A percentile compares a stretch with the other conserved stretches of the same genome.
Conservation (phyloP, 1,140 invertebrate genomes). For the Drosophila tani region DNA sequence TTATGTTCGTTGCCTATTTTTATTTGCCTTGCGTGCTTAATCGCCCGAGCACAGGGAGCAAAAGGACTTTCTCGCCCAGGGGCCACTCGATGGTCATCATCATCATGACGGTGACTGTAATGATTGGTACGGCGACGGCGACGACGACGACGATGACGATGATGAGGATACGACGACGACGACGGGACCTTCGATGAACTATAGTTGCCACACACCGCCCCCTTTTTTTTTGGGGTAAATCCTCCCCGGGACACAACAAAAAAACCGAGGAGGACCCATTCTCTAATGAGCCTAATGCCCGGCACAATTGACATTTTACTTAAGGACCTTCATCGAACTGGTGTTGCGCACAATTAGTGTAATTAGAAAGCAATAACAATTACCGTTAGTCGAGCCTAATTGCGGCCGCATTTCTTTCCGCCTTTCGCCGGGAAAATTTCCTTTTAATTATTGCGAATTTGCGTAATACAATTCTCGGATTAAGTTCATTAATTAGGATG, state of each 20-base stretch:
- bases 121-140: slow-evolving; percentile 3
- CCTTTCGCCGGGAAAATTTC: slow-evolving; percentile 26
- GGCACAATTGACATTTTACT: slow-evolving; percentile 80
- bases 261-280: slow-evolving; percentile 10
- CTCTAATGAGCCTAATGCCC: slow-evolving; percentile 71
- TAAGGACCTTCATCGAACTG: slow-evolving; percentile 69
- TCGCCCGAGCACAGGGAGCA: slow-evolving; percentile 57
- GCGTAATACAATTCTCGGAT: slow-evolving; percentile 62
- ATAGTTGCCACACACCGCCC: slow-evolving; percentile 34
- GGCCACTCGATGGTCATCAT: slow-evolving; percentile 41
- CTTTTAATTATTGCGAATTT: slow-evolving; percentile 63
- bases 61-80: slow-evolving; percentile 47
- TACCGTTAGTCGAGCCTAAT: slow-evolving; percentile 59
- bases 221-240: slow-evolving; percentile 13
- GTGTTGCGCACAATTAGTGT: slow-evolving; percentile 69
- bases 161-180: slow-evolving; percentile 8
- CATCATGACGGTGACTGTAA: slow-evolving; percentile 11
- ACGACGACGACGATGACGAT: not conserved
- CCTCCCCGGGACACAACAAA: not conserved
- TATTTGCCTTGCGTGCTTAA: slow-evolving; percentile 82
- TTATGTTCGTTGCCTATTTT: slow-evolving; percentile 83
- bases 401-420: slow-evolving; percentile 34
- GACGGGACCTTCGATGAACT: slow-evolving; percentile 48
- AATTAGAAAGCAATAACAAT: slow-evolving; percentile 84
- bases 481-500: slow-evolving; percentile 66